A percentile compares a stretch with the other conserved stretches of the same genome.
These are phyloP conservation scores for Peromyscus melanophrys DNA, from an alignment of 2,797 vertebrate species.

Conservation along the genomic window DNA sequence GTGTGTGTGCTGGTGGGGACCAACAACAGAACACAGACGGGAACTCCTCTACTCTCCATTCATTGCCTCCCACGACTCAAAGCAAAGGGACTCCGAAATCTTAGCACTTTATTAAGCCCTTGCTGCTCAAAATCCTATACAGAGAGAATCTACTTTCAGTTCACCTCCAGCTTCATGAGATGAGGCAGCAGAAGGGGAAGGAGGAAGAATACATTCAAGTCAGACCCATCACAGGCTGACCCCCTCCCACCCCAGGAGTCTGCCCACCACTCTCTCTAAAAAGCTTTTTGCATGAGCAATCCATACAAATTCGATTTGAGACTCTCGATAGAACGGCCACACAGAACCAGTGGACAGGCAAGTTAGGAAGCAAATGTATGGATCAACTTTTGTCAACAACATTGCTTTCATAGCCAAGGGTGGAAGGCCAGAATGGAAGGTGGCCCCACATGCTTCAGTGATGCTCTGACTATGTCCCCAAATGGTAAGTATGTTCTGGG, in stretches of 20 bases:
- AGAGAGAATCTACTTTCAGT: constrained; percentile 43
- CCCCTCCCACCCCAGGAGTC: constrained; percentile 2
- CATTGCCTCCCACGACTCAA: not conserved
- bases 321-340: constrained; percentile 70
- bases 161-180: constrained; percentile 28
- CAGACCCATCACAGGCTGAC: constrained; percentile 39
- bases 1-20: not conserved
- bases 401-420: constrained; percentile 56
- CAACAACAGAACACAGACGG: not conserved
- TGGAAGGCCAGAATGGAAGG: constrained; percentile 30
- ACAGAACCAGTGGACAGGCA: constrained; percentile 67
- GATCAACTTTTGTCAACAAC: constrained; percentile 67
- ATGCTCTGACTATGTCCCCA: not conserved
- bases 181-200: not conserved
- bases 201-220: constrained; percentile 55
- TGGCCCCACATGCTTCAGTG: not conserved
- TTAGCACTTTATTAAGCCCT: not conserved
- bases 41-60: not conserved
- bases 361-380: constrained; percentile 69
- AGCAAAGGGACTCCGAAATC: not conserved
- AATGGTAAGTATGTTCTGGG: not conserved
- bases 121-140: constrained; percentile 25
- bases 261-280: constrained; percentile 78
- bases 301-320: constrained; percentile 83
- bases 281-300: constrained; percentile 80